Percentiles rank a stretch among this genome's conserved stretches.
These are phyloP conservation scores for Pseudochaenichthys georgianus DNA, from an alignment of 2,797 vertebrate species.

Conservation along the genomic window DNA sequence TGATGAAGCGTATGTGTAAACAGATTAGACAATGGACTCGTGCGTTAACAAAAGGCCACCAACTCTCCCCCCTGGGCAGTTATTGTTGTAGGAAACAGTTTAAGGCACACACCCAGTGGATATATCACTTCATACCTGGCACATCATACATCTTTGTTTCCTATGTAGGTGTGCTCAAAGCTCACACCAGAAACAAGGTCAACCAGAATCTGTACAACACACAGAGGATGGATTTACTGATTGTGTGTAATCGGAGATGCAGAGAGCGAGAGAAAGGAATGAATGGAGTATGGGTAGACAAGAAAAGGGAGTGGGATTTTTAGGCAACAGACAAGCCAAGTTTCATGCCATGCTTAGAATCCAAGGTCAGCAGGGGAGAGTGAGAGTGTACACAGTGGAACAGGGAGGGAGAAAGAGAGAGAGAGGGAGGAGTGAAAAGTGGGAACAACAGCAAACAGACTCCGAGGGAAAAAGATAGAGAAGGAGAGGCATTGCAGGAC, in stretches of 20 bases:
- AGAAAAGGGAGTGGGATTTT: conserved; percentile 17
- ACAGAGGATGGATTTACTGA: conserved; percentile 25
- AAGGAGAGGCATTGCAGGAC: conserved; percentile 46
- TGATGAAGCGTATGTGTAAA: conserved; percentile 46
- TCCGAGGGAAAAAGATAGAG: conserved; percentile 55
- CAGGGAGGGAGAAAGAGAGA: conserved; percentile 46
- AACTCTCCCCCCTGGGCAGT: neutral
- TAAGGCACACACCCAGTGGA: conserved; percentile 22
- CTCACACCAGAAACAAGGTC: conserved; percentile 41
- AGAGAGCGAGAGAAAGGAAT: conserved; percentile 10
- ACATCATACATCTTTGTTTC: conserved; percentile 50
- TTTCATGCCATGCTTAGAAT: conserved; percentile 67
- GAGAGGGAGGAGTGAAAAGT: conserved; percentile 58
- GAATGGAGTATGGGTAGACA: conserved; percentile 27
- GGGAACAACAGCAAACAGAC: conserved; percentile 64
- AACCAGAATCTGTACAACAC: conserved; percentile 18
- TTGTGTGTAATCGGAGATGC: conserved; percentile 57
- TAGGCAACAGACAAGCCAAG: conserved; percentile 55
- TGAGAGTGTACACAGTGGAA: conserved; percentile 70
- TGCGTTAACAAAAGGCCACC: conserved; percentile 33
- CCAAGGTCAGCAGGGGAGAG: conserved; percentile 76
- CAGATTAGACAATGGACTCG: conserved; percentile 30
- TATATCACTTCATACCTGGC: conserved; percentile 35
- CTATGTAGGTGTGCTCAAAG: conserved; percentile 29
- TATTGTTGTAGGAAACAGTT: conserved; percentile 10